These are phyloP conservation scores for Drosophila parvula DNA, from an alignment of 1,140 invertebrate species.

Conservation along the genomic window DNA sequence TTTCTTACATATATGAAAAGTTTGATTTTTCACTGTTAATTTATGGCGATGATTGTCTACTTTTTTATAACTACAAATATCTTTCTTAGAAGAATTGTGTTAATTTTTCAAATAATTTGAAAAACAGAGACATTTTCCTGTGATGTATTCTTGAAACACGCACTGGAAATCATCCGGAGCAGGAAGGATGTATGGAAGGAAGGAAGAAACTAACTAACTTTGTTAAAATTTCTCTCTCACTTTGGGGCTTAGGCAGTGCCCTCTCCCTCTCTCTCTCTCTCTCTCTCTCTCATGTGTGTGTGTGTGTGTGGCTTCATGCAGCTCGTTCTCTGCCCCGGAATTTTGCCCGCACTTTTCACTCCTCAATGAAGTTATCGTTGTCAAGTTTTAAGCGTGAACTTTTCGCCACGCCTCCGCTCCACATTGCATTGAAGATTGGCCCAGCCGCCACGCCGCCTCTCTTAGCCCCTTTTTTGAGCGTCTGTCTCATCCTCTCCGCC, in stretches of 20 bases:
- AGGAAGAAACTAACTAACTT: slow-evolving; percentile 81
- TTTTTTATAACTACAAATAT: too few species aligned
- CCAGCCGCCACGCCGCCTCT: slow-evolving; percentile 7
- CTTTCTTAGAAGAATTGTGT: too few species aligned
- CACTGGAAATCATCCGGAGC: slow-evolving; percentile 11
- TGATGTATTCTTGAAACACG: slow-evolving; percentile 16
- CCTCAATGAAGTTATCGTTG: slow-evolving; percentile 77
- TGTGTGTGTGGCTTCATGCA: slow-evolving; percentile 10
- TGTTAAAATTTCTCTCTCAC: slow-evolving; percentile 64
- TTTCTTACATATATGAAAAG: too few species aligned
- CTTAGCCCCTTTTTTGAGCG: not conserved
- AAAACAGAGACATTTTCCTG: not conserved
- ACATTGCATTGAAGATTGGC: slow-evolving; percentile 65
- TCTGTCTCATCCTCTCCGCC: slow-evolving; percentile 19
- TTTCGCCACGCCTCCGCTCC: slow-evolving; percentile 44
- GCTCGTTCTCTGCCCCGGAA: not conserved
- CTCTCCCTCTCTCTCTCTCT: too few species aligned
- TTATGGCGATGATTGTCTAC: too few species aligned
- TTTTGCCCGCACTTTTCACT: slow-evolving; percentile 40
- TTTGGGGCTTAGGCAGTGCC: slow-evolving; percentile 18
- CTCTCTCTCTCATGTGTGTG: too few species aligned
- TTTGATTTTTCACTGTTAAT: too few species aligned
- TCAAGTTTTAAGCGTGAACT: slow-evolving; percentile 80
- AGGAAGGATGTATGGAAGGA: slow-evolving; percentile 50
- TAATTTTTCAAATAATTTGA: not conserved